Conservation (phyloP, 2,888 invertebrate species). For the Diplolepis rosae region DNA sequence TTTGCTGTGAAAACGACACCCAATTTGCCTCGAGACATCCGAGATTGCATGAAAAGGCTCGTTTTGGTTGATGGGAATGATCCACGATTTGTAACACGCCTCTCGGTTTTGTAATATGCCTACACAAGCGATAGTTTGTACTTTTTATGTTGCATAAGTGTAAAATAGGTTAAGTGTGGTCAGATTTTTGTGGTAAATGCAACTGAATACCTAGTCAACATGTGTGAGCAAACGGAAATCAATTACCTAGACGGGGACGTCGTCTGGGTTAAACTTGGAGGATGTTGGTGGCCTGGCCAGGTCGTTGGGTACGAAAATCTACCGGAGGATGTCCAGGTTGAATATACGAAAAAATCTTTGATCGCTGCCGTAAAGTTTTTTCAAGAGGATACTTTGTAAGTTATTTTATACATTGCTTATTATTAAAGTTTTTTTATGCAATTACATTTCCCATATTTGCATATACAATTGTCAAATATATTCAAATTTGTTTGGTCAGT, state of each 20-base stretch:
- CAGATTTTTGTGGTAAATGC: conserved; percentile 37
- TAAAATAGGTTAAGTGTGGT: conserved; percentile 37
- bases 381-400: conserved; percentile 89
- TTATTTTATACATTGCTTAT: no score
- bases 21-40: not conserved
- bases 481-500: no score
- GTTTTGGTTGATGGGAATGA: not conserved
- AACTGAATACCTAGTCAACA: conserved; percentile 67
- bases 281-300: conserved; percentile 91
- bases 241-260: conserved; percentile 84
- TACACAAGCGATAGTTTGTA: conserved; percentile 11
- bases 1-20: conserved; percentile 2
- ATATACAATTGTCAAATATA: no score
- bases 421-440: no score
- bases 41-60: not conserved
- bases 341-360: conserved; percentile 81
- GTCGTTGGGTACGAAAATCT: conserved; percentile 80
- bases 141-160: conserved; percentile 37
- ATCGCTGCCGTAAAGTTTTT: conserved; percentile 90
- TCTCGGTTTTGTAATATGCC: conserved; percentile 12
- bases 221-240: conserved; percentile 83
- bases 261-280: conserved; percentile 89
- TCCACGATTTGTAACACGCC: not conserved
- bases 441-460: not conserved
- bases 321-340: conserved; percentile 80